Conservation (phyloP, 2,113 vertebrate genomes). For the Bucco capensis region DNA sequence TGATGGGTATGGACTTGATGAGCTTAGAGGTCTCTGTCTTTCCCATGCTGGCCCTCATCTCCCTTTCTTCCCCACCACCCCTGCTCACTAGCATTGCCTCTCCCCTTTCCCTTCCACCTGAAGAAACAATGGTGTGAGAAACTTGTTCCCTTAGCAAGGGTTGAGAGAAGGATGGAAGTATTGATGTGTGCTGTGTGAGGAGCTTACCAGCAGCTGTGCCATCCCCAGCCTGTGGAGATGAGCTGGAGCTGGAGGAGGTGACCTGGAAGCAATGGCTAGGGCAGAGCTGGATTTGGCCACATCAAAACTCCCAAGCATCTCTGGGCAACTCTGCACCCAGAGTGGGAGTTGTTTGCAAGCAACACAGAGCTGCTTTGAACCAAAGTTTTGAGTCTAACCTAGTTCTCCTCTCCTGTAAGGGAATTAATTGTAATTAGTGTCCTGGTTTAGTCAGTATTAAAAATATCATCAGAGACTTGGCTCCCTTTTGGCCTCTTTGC, state of each 20-base stretch:
- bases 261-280: not conserved
- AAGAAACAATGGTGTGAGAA: not conserved
- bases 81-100: accelerated
- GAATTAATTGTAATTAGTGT: not conserved
- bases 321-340: too few species aligned
- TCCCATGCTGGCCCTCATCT: not conserved
- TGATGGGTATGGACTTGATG: too few species aligned
- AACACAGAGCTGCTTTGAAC: not conserved
- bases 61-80: not conserved
- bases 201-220: not conserved
- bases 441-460: not conserved
- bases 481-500: not conserved
- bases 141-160: not conserved
- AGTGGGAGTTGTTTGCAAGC: too few species aligned
- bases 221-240: not conserved
- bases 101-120: not conserved
- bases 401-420: not conserved
- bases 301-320: too few species aligned
- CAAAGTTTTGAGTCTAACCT: not conserved
- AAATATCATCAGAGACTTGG: not conserved
- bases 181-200: not conserved
- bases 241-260: not conserved
- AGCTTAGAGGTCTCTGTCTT: accelerated
- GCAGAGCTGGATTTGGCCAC: not conserved
- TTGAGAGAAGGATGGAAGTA: not conserved